These are phyloP conservation scores for Rhynchotus rufescens DNA, from an alignment of 2,797 vertebrate species.

Conservation along the genomic window DNA sequence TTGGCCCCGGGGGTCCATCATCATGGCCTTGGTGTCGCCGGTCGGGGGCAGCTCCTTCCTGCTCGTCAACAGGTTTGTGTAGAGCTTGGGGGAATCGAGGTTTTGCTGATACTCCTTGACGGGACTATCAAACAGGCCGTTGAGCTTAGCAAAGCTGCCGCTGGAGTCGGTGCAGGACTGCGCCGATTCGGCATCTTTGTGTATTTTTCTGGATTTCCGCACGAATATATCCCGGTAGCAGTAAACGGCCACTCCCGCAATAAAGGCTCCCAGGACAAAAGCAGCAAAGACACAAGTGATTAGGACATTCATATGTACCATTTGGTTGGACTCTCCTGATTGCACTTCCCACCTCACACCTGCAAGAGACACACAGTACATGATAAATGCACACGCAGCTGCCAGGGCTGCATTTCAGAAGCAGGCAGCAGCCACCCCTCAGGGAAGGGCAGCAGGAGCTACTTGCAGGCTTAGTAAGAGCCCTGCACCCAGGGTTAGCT, in stretches of 20 bases:
- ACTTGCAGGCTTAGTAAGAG: background rate
- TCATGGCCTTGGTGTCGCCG: conserved; percentile 90
- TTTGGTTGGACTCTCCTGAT: conserved; percentile 94
- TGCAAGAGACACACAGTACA: conserved; percentile 81
- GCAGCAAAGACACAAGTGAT: conserved; percentile 97
- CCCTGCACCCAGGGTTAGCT: background rate
- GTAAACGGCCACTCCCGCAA: conserved; percentile 95
- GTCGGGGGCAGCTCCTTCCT: conserved; percentile 89
- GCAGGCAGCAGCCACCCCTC: background rate
- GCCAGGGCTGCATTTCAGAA: background rate
- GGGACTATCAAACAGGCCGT: conserved; percentile 95
- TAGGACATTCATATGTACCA: conserved; percentile 99
- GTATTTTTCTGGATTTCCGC: conserved; percentile 91
- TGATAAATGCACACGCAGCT: background rate
- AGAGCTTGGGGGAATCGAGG: conserved; percentile 94
- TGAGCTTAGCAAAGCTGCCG: conserved; percentile 95
- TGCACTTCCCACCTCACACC: conserved; percentile 95
- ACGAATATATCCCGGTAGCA: conserved; percentile 94
- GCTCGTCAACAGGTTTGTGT: conserved; percentile 91
- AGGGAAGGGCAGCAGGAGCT: background rate
- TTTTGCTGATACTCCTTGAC: conserved; percentile 96
- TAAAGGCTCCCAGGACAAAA: conserved; percentile 94
- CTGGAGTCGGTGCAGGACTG: conserved; percentile 95
- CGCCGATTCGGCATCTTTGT: conserved; percentile 93
- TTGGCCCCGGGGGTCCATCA: conserved; percentile 89